These are phyloP conservation scores for Lota lota DNA, from an alignment of 2,113 vertebrate species.

Conservation along the genomic window DNA sequence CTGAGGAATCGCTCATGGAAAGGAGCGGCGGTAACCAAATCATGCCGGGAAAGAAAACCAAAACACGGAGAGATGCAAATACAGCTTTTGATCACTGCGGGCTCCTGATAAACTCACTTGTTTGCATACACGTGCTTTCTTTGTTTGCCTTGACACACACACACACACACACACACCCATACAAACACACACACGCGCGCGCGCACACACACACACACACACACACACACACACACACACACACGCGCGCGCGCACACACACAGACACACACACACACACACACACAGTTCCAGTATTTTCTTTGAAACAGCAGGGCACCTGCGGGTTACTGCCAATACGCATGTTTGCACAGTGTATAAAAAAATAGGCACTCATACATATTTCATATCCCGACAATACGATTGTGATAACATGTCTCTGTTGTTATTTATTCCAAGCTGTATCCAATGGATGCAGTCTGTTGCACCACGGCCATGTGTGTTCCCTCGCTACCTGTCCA, in stretches of 20 bases:
- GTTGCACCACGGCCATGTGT: constrained; percentile 27
- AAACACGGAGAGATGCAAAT: constrained; percentile 36
- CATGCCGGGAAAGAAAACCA: constrained; percentile 22
- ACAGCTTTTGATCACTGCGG: constrained; percentile 27
- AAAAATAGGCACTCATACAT: constrained; percentile 53
- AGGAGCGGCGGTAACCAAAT: constrained; percentile 34
- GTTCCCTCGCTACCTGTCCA: constrained; percentile 13
- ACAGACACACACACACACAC: background rate
- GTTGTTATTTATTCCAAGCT: constrained; percentile 57
- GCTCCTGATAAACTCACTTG: constrained; percentile 17
- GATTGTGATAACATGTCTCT: constrained; percentile 45
- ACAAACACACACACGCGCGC: constrained; percentile 7
- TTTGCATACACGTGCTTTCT: constrained; percentile 10
- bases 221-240: background rate
- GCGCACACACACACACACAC: background rate
- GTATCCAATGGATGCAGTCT: constrained; percentile 38
- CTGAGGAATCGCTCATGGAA: constrained; percentile 18
- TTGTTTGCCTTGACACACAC: background rate
- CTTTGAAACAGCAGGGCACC: constrained; percentile 35
- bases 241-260: background rate
- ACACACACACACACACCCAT: background rate
- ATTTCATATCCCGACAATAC: constrained; percentile 47
- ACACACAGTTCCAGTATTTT: background rate
- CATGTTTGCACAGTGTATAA: constrained; percentile 53
- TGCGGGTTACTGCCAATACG: constrained; percentile 39